Evolutionary conservation across 1,140 invertebrate species (phyloP), one percentile per base, ranked within the genome.

Genomic region (Aphelenchoides fujianensis): DNA sequence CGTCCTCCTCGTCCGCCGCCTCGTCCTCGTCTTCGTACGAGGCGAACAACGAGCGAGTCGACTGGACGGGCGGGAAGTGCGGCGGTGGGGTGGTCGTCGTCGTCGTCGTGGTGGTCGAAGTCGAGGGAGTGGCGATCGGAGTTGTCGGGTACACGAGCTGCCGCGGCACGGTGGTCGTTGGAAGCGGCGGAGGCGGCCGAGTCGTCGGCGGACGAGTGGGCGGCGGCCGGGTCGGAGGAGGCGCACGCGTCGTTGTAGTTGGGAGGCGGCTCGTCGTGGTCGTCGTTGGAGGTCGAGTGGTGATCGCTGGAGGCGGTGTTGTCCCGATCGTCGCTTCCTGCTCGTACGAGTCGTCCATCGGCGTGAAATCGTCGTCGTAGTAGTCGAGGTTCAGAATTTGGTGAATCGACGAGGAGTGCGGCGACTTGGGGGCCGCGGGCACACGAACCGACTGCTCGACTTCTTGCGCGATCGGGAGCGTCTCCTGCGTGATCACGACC

Each of bases 321-420:
- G n/a, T n/a, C n/a, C n/a, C n/a, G n/a, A n/a, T n/a, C n/a, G n/a
- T n/a, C 23, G 63, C n/a, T 7, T 59, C 55, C 28, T 5, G 5
- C 5, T 59, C 23, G 19, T 59, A 7, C 12, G 28, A 16, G n/a
- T 66, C 63, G n/a, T 66, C 32, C 1, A 19, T 30, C 12, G 31
- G 16, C 12, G n/a, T 48, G 31, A 66, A 66, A n/a, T 66, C 63
- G 34, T 66, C 63, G 36, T 66, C 63, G 31, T 66, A 66, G 36
- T 66, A 66, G 53, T 66, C 34, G 36, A 66, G 63, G 32, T 66
- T 66, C n/a, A 66, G 32, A 34, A 66, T 31, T 35, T 66, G 63
- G 37, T 30, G 31, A n/a, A 37, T 30, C 32, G 63, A 30, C 23
- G 36, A 66, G 1, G 12, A 23, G 37, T 31, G 63, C 53, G 12